Conservation (phyloP, 2,797 vertebrate genomes). For the Propithecus perrieri region DNA sequence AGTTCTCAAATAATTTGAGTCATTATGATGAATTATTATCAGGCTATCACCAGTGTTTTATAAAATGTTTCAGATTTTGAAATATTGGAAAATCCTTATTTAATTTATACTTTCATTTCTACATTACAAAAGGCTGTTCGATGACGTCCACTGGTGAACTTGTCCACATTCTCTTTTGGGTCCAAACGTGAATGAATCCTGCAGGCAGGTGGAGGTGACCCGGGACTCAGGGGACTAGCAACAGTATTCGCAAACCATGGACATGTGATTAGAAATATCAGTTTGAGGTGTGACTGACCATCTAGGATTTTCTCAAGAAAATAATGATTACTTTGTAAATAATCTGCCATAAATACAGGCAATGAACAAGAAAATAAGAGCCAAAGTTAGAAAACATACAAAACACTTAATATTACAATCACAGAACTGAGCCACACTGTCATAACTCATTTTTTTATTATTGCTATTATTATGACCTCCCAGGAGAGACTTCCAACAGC, state of each 20-base stretch:
- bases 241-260: neutral
- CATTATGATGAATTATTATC: neutral
- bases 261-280: neutral
- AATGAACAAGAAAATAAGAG: neutral
- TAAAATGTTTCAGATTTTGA: neutral
- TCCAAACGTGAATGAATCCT: neutral
- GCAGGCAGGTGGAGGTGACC: accelerated
- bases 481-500: neutral
- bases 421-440: neutral
- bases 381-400: neutral
- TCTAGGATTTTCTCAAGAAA: neutral
- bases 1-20: neutral
- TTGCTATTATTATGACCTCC: neutral
- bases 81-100: neutral
- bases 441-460: neutral
- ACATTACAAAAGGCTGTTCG: neutral
- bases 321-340: neutral
- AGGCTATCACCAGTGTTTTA: neutral
- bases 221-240: accelerated
- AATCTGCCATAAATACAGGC: neutral
- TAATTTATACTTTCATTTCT: neutral
- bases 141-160: neutral
- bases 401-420: neutral
- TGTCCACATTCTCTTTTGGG: neutral
- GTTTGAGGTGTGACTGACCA: neutral